phyloP scores from a whole-genome alignment of 2,797 vertebrate species.

The Notolepis coatsorum region DNA sequence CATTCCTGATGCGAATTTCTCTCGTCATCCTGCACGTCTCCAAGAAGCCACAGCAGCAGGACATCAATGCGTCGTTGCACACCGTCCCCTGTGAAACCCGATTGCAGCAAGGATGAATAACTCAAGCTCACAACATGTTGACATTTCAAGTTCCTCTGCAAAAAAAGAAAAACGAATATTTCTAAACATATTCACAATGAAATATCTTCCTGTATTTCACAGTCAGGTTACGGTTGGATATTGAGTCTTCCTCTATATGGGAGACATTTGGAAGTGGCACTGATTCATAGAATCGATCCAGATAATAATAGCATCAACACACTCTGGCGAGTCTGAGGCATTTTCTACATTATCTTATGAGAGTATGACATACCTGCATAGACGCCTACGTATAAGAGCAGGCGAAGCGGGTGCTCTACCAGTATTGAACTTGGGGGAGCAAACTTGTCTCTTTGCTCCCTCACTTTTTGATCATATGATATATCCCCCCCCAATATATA shows the following conservation, averaged over 20 bases:
- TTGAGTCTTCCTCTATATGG: background rate
- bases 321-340: background rate
- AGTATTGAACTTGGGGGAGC: no score
- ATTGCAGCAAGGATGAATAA: slow-evolving; percentile 25
- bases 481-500: no score
- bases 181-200: slow-evolving; percentile 17
- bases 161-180: slow-evolving; percentile 14
- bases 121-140: background rate
- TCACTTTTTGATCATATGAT: no score
- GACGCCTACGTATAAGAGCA: no score
- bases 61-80: slow-evolving; percentile 82
- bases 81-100: slow-evolving; percentile 79
- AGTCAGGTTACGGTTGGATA: background rate
- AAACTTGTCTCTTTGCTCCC: no score
- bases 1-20: slow-evolving; percentile 84
- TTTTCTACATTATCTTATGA: background rate
- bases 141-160: slow-evolving; percentile 29
- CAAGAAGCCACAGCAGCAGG: slow-evolving; percentile 77
- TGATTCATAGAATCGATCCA: background rate
- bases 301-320: background rate
- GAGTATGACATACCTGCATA: slow-evolving; percentile 50
- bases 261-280: background rate
- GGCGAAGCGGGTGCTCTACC: no score
- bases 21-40: slow-evolving; percentile 87
- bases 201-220: slow-evolving; percentile 38